These are phyloP conservation scores for Nesidiocoris tenuis DNA, from an alignment of 2,888 invertebrate genomes.

Conservation along the genomic window DNA sequence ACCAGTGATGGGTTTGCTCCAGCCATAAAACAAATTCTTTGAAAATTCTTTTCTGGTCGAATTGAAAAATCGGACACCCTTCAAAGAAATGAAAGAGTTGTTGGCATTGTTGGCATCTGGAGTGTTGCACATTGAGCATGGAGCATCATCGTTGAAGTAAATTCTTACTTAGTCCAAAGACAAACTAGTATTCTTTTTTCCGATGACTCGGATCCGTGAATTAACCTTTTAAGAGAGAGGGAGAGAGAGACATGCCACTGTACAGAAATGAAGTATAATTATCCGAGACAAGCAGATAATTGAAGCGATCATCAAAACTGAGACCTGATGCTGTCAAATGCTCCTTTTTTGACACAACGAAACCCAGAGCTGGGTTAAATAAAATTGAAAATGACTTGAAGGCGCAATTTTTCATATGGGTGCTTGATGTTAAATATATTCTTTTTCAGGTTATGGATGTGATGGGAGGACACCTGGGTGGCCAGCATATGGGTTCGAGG, in stretches of 20 bases:
- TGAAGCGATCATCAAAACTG: constrained; percentile 8
- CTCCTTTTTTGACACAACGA: no score
- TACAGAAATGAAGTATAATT: neutral
- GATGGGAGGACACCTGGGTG: constrained; percentile 25
- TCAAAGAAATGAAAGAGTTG: no score
- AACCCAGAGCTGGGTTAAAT: no score
- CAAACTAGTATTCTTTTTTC: neutral
- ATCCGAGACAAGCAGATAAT: neutral
- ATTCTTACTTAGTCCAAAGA: constrained; percentile 7
- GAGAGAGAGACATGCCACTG: constrained; percentile 20
- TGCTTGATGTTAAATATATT: no score
- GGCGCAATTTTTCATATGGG: no score
- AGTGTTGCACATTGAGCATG: neutral
- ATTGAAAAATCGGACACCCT: no score
- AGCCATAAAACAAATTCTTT: no score
- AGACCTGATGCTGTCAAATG: no score
- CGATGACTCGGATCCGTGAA: constrained; percentile 19
- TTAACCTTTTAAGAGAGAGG: constrained; percentile 11
- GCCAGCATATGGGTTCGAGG: constrained; percentile 23
- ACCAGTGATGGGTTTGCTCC: no score
- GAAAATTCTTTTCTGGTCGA: no score
- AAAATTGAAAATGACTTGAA: no score
- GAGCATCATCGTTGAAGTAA: neutral
- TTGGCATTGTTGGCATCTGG: constrained; percentile 6
- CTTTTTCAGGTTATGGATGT: constrained; percentile 33